Conservation (phyloP, 2,113 vertebrate species). For the Myotis davidii region DNA sequence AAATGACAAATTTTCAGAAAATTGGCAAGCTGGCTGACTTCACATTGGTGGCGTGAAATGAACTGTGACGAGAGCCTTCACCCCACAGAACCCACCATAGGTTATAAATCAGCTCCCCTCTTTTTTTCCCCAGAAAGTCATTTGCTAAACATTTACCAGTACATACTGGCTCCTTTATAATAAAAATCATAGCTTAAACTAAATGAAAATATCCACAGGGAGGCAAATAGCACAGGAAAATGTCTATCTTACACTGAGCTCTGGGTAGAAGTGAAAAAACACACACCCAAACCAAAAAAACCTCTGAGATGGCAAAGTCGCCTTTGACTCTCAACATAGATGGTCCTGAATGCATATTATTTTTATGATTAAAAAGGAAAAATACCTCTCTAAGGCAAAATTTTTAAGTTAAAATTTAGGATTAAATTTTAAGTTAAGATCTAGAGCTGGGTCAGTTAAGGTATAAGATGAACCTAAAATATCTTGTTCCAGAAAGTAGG, state of each 20-base stretch:
- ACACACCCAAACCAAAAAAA: not conserved
- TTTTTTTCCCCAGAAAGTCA: not conserved
- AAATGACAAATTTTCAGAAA: not conserved
- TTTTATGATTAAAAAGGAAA: not conserved
- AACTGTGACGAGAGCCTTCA: not conserved
- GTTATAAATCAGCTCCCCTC: not conserved
- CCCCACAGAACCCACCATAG: not conserved
- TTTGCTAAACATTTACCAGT: not conserved
- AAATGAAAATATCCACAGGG: not conserved
- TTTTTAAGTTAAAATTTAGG: not conserved
- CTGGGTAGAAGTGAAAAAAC: not conserved
- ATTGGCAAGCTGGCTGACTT: not conserved
- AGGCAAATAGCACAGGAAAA: conserved; percentile 17
- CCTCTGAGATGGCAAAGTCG: not conserved
- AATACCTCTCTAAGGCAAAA: not conserved
- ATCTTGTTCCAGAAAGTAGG: not conserved
- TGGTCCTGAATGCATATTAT: not conserved
- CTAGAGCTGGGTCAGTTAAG: not conserved
- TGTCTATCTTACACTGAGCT: not conserved
- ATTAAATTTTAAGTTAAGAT: conserved; percentile 1
- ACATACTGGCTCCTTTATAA: not conserved
- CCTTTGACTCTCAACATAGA: not conserved
- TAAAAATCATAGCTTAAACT: not conserved
- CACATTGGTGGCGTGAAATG: not conserved
- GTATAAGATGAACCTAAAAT: not conserved